These are phyloP conservation scores for Thunnus albacares DNA, from an alignment of 2,797 vertebrate species.

Conservation along the genomic window DNA sequence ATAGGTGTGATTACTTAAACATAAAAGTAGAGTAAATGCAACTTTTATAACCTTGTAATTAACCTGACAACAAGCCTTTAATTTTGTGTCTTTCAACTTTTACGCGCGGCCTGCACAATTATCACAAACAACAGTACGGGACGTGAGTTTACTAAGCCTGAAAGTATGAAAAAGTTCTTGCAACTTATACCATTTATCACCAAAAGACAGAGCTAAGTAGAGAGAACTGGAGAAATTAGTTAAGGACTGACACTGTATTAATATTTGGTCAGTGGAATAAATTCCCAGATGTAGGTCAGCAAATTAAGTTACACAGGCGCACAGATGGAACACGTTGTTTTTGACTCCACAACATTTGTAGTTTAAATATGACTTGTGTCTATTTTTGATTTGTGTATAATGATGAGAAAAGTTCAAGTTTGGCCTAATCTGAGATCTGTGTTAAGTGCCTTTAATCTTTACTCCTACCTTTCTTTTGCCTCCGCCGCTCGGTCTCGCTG, in stretches of 20 bases:
- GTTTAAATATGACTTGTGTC: background rate
- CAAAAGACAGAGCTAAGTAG: background rate
- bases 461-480: conserved; percentile 89
- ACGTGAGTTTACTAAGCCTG: background rate
- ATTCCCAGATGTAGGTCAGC: conserved; percentile 49
- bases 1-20: conserved; percentile 55
- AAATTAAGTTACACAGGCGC: background rate
- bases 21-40: conserved; percentile 60
- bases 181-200: background rate
- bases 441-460: background rate
- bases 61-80: conserved; percentile 53
- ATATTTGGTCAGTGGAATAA: background rate
- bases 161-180: background rate
- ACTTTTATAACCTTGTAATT: conserved; percentile 70
- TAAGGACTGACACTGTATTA: background rate
- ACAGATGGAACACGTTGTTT: background rate
- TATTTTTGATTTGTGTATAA: background rate
- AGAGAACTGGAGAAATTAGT: too few relatives aligned
- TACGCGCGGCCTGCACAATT: conserved; percentile 17
- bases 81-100: conserved; percentile 66
- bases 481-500: conserved; percentile 95
- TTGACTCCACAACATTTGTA: conserved; percentile 17
- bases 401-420: rapidly evolving
- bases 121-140: conserved; percentile 24
- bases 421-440: background rate